These are phyloP conservation scores for Pammene fasciana DNA, from an alignment of 2,888 invertebrate species.

Conservation along the genomic window DNA sequence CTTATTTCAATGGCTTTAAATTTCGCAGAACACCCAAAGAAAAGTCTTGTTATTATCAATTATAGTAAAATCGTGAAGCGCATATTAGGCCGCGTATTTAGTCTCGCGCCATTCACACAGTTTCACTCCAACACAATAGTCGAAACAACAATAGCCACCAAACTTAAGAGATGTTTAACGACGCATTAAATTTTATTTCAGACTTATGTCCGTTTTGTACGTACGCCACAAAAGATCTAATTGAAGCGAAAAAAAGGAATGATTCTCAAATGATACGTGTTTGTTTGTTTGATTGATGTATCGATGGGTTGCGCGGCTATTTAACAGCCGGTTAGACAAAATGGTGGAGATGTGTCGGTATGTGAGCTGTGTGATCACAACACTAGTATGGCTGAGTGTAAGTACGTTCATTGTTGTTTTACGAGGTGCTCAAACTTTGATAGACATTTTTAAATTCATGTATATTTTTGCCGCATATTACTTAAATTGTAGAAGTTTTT, in stretches of 20 bases:
- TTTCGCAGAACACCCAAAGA: conserved; percentile 9
- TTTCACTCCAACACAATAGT: conserved; percentile 59
- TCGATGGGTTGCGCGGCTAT: conserved; percentile 78
- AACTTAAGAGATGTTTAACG: conserved; percentile 64
- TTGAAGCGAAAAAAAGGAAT: conserved; percentile 77
- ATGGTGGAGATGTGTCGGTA: conserved; percentile 66
- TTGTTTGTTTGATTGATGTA: conserved; percentile 80
- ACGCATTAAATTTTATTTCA: conserved; percentile 75
- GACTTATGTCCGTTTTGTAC: conserved; percentile 67
- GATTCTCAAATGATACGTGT: conserved; percentile 63
- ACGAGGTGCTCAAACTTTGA: conserved; percentile 61
- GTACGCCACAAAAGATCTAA: conserved; percentile 78
- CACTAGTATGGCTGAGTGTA: conserved; percentile 62
- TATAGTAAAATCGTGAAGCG: conserved; percentile 38
- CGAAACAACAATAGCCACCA: conserved; percentile 51
- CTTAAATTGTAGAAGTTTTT: no score
- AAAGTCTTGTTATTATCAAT: conserved; percentile 26
- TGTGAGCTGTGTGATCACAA: conserved; percentile 64
- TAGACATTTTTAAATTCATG: background rate
- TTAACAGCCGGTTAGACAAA: conserved; percentile 82
- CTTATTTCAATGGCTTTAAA: background rate
- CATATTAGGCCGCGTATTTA: conserved; percentile 41
- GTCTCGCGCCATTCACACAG: conserved; percentile 54
- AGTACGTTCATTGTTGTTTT: conserved; percentile 53
- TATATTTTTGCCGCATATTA: background rate